Conservation (phyloP, 2,888 invertebrate species). For the Heliconius cydno region DNA sequence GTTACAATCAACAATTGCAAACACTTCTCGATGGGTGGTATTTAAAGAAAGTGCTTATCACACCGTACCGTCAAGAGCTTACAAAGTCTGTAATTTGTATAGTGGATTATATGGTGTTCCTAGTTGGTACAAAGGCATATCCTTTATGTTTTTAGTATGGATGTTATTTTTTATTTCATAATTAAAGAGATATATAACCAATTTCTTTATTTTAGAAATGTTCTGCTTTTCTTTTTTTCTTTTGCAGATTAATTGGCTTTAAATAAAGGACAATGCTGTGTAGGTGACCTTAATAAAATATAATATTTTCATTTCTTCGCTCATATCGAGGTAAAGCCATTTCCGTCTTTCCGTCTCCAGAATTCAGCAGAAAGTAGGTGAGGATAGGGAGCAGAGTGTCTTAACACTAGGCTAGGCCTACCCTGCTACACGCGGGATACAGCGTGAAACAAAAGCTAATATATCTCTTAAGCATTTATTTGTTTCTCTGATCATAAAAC, state of each 20-base stretch:
- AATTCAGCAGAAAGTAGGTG: too few relatives aligned
- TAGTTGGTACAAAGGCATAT: neutral
- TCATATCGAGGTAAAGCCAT: too few relatives aligned
- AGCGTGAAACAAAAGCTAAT: neutral
- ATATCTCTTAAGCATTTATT: neutral
- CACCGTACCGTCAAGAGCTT: constrained; percentile 23
- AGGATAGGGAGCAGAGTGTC: too few relatives aligned
- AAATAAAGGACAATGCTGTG: too few relatives aligned
- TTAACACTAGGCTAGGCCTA: too few relatives aligned
- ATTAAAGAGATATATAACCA: too few relatives aligned
- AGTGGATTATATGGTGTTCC: neutral
- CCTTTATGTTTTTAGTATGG: neutral
- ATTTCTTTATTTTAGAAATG: too few relatives aligned
- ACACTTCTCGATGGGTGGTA: constrained; percentile 30
- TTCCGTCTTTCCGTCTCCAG: too few relatives aligned
- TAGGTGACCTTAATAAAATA: too few relatives aligned
- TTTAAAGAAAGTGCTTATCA: constrained; percentile 27
- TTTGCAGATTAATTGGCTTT: too few relatives aligned
- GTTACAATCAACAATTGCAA: constrained; percentile 32
- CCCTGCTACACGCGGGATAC: neutral
- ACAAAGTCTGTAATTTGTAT: neutral
- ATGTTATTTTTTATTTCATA: neutral
- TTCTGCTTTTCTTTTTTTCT: too few relatives aligned
- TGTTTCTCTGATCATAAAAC: constrained; percentile 36
- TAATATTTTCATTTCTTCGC: too few relatives aligned